Base-by-base conservation (phyloP, 1,140 invertebrate genomes). In the Cephus cinctus region DNA sequence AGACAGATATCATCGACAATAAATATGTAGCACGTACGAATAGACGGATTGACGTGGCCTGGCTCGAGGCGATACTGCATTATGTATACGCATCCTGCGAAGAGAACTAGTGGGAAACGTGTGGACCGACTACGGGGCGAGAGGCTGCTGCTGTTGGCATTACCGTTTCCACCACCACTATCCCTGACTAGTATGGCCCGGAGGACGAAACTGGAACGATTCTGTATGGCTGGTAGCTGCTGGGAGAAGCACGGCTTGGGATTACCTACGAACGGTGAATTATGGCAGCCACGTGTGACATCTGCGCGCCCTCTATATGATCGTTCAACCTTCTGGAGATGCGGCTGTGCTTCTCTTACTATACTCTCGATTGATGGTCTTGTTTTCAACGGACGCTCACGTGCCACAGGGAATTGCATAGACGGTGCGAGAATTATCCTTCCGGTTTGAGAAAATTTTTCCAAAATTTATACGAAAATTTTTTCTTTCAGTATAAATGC, bases 1-100 rank as follows among this genome's bases (percentile, higher is more conserved):
- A 36, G 34, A 36, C 34, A 36, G 34, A 36, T 36, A 36, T 36
- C 34, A 36, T 36, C 34, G 34, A 36, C 34, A 36, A 36, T 36
- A 36, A 36, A 36, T 36, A 36, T 36, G 34, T 36, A 36, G 34
- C 34, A 36, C 34, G 34, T 36, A 36, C 34, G 8, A 8, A 8
- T 12, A 36, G 34, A 36, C 34, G 19, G 34, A 36, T 36, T 36
- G 34, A 36, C 34, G 34, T 12, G 34, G 14, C 15, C 34, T 8
- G 15, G 34, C 8, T 36, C 19, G 14, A 15, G 14, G 34, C 15
- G 14, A 18, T 12, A 18, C 34, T 36, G 15, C 34, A 36, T 36
- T 36, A 36, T 36, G 11, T 14, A 36, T 36, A 36, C 14, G 34
- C 19, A 36, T 36, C 12, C 11, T 3, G 14, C 27, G 14, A 11